Evolutionary conservation across 2,797 vertebrate species (phyloP), one percentile per base, ranked within the genome.

Genomic region (Carduelis carduelis): DNA sequence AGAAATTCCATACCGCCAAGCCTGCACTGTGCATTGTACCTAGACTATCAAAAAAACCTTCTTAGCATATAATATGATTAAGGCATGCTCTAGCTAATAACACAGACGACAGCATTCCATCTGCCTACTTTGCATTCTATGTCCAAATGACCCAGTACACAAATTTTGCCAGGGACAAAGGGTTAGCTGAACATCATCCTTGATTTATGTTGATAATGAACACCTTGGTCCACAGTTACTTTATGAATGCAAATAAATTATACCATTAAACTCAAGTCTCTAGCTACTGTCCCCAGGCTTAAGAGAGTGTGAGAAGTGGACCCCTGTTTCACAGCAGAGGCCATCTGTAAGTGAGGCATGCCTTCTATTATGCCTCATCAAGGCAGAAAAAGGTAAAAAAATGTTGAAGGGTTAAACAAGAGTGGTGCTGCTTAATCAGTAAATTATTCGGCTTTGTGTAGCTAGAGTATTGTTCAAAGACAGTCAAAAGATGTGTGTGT

Each of bases 11-110:
- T 80, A 66, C 56, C 0, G 0, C 75, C 78, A 88, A 72, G 63
- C 81, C 94, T 94, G 71, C 89, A 93, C 71, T 94, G 61, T 84
- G 77, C 22, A 4, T 61, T 94, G 19, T 75, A 87, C 50, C 28
- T 77, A 76, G 35, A 60, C 47, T 91, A 80, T 27, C 24, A 64
- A 72, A 55, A 93, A 92, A 89, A 46, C 11, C 24, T 91, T 79
- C 24, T 59, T 71, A 59, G 44, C 30, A 49, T 72, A 22, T 43
- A 66, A 32, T 24, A 82, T 4, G 8, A 14, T 34, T 90, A 81
- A 92, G 89, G 52, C 71, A 89, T 7, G 28, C 75, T 87, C 68
- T 93, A 92, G 87, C 68, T 80, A 89, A 69, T 49, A 46, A 46
- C 17, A 5, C 87, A 95, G 70, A 91, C 47, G 64, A 85, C 68